Evolutionary conservation across 1,140 invertebrate genomes (phyloP), one percentile per base, ranked within the genome.

Genomic region (Drosophila ogumai): DNA sequence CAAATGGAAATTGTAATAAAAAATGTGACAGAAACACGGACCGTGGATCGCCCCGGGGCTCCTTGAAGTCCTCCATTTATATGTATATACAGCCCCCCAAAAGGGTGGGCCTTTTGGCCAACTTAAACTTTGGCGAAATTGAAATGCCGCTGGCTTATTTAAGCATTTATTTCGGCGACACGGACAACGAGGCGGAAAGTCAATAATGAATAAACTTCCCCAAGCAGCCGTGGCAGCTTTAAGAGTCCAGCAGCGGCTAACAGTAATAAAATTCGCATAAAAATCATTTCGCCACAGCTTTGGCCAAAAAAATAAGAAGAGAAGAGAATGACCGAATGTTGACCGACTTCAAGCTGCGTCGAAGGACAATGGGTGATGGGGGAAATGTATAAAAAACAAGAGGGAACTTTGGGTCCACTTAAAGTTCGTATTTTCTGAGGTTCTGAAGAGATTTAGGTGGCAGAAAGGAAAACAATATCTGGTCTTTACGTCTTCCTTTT

Each of bases 191-290:
- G 58, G 80, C 68, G 58, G 55, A 84, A 90, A 90, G 84, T 88
- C 84, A 88, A 88, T 88, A 88, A 90, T 84, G 65, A 81, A 84
- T 72, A 72, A 80, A 77, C 76, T 77, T 69, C 54, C 57, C 31
- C 36, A n/a, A 68, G 34, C 44, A 65, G 63, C 55, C 22, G 66
- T 49, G 46, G 57, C 46, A 54, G 60, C 85, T 81, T 90, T 75
- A 88, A 90, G 65, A 75, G 63, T 57, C 75, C 56, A 46, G 36
- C 75, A 41, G 31, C 67, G 65, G 67, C 82, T 71, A 87, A 90
- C 79, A 81, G 77, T 88, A 88, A 88, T 88, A 88, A 88, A 88
- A 88, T 88, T 88, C 84, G 73, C 80, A 88, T 88, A 88, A 88
- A 88, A 88, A 88, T 87, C 68, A 88, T 90, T 90, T 90, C 43